Percentiles rank a stretch among this genome's conserved stretches.
These are phyloP conservation scores for Drosophila stalkeri DNA, from an alignment of 2,888 invertebrate genomes.

Conservation along the genomic window DNA sequence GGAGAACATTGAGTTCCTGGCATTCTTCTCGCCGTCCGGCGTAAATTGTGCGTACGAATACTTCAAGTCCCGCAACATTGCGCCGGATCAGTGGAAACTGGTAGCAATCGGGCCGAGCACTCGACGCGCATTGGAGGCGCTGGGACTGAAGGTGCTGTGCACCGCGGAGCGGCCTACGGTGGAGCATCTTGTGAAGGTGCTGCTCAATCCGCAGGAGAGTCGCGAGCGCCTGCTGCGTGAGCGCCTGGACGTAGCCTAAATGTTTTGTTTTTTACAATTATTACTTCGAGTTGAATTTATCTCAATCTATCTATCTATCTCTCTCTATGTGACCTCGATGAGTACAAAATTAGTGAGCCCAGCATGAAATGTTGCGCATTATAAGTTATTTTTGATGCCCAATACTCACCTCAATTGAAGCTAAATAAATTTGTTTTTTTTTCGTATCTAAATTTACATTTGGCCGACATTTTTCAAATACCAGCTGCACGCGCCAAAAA, in stretches of 20 bases:
- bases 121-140: conserved; percentile 85
- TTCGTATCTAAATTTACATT: conserved; percentile 49
- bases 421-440: conserved; percentile 46
- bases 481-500: conserved; percentile 4
- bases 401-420: conserved; percentile 53
- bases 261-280: conserved; percentile 7
- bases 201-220: conserved; percentile 83
- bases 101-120: conserved; percentile 88
- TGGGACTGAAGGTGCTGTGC: conserved; percentile 85
- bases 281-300: conserved; percentile 15
- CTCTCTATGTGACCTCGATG: conserved; percentile 53
- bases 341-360: conserved; percentile 67
- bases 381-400: conserved; percentile 52
- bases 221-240: conserved; percentile 64
- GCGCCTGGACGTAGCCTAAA: conserved; percentile 39
- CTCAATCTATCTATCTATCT: conserved; percentile 17
- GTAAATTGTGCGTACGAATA: conserved; percentile 85
- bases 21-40: conserved; percentile 88
- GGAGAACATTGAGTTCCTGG: conserved; percentile 86
- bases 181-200: conserved; percentile 85
- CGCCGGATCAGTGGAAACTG: conserved; percentile 84
- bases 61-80: conserved; percentile 82
- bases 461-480: conserved; percentile 46
- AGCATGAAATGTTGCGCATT: conserved; percentile 57
- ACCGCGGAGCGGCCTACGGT: conserved; percentile 86